A percentile compares a stretch with the other conserved stretches of the same genome.
Conservation (phyloP, 37 sponge, comb jelly and placozoan genomes). For the Bolinopsis microptera region DNA sequence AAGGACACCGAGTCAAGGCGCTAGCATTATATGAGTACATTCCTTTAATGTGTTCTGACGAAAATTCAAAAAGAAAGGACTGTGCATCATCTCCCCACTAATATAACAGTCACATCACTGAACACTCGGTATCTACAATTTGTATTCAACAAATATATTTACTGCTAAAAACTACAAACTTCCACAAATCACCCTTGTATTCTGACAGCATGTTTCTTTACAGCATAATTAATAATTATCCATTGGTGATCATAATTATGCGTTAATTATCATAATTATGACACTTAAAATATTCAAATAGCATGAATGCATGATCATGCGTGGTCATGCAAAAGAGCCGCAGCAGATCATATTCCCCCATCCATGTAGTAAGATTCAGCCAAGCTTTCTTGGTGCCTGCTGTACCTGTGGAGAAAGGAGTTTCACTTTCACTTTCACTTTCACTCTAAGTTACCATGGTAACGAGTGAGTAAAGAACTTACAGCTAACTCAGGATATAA, state of each 20-base stretch:
- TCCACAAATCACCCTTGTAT: background rate
- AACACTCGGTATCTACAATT: too few relatives aligned
- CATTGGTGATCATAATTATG: too few relatives aligned
- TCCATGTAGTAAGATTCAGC: constrained; percentile 35
- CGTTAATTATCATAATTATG: too few relatives aligned
- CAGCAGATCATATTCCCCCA: constrained; percentile 2
- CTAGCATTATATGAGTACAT: too few relatives aligned
- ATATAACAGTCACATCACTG: too few relatives aligned
- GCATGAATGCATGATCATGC: background rate
- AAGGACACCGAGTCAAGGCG: too few relatives aligned
- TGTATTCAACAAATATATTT: too few relatives aligned
- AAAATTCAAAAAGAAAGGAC: too few relatives aligned
- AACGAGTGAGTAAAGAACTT: background rate
- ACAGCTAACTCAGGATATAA: background rate
- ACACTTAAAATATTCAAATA: background rate
- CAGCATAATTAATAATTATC: too few relatives aligned
- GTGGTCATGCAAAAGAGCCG: background rate
- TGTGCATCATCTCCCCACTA: too few relatives aligned
- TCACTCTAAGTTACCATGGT: background rate
- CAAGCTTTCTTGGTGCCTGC: constrained; percentile 34
- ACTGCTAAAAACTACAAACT: background rate
- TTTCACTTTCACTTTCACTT: background rate
- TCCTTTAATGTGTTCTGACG: too few relatives aligned
- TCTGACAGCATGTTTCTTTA: background rate
- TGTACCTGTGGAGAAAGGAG: background rate